phyloP scores from a whole-genome alignment of 2,797 vertebrate species.

The Emys orbicularis region DNA sequence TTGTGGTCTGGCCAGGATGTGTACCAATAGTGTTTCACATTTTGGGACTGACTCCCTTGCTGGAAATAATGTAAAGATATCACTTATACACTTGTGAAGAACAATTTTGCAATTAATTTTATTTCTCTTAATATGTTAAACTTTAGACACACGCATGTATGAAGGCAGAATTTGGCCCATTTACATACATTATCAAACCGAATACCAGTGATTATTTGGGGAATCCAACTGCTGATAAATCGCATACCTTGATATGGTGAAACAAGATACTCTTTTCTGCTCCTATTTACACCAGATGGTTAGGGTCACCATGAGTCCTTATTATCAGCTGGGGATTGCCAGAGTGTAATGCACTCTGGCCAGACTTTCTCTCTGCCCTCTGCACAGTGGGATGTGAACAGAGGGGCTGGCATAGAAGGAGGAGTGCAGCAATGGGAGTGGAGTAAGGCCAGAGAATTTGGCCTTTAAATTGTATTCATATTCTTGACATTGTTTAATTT shows the following conservation, averaged over 20 bases:
- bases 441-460: neutral
- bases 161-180: neutral
- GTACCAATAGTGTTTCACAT: constrained; percentile 96
- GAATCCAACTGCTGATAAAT: neutral
- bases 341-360: neutral
- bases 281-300: neutral
- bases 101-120: neutral
- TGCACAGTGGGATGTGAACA: neutral
- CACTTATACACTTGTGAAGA: neutral
- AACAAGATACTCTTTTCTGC: neutral
- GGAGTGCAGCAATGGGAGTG: neutral
- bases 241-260: neutral
- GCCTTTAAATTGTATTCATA: neutral
- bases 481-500: neutral
- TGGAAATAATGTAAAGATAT: constrained; percentile 74
- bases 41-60: constrained; percentile 90
- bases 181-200: neutral
- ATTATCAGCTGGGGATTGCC: neutral
- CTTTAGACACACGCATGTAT: neutral
- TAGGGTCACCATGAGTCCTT: neutral
- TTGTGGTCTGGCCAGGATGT: constrained; percentile 99
- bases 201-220: neutral
- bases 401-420: neutral
- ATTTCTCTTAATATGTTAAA: neutral
- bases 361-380: neutral